Evolutionary conservation across 2,113 vertebrate genomes (phyloP).

Genomic region (Balaeniceps rex): DNA sequence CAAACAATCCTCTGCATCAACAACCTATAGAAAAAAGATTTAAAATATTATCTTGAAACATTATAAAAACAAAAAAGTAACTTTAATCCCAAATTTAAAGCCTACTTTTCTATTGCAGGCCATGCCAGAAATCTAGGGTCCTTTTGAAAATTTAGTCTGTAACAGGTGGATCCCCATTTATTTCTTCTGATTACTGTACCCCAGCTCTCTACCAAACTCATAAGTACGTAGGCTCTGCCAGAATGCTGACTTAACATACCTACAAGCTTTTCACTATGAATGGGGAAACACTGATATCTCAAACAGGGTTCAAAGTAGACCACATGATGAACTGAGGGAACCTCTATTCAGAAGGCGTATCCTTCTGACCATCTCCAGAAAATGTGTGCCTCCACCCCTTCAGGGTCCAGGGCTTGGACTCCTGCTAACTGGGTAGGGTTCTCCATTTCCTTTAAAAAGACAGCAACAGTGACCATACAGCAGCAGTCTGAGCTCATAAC

Average conservation of each 20-base stretch:
- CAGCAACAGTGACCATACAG: not conserved
- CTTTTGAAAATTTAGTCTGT: not conserved
- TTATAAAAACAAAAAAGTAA: not conserved
- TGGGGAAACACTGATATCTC: not conserved
- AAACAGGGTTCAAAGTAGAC: not conserved
- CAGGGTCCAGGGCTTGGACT: not conserved
- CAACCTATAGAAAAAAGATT: not conserved
- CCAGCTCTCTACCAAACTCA: not conserved
- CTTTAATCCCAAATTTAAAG: not conserved
- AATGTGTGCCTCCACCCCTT: not conserved
- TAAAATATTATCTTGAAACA: not conserved
- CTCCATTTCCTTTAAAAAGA: not conserved
- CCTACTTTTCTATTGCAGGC: not conserved
- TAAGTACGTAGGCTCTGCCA: not conserved
- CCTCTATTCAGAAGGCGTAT: not conserved
- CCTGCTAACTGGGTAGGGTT: not conserved
- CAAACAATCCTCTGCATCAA: not conserved
- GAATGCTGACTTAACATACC: not conserved
- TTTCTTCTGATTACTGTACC: not conserved
- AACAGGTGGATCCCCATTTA: not conserved
- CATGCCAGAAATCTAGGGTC: not conserved
- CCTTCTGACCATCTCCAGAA: not conserved
- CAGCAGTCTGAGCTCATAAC: not conserved
- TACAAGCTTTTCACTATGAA: not conserved
- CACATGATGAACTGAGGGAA: not conserved